A percentile compares a stretch with the other conserved stretches of the same genome.
Evolutionary conservation across 2,113 vertebrate species (phyloP).

Genomic region (Thamnophis sirtalis): DNA sequence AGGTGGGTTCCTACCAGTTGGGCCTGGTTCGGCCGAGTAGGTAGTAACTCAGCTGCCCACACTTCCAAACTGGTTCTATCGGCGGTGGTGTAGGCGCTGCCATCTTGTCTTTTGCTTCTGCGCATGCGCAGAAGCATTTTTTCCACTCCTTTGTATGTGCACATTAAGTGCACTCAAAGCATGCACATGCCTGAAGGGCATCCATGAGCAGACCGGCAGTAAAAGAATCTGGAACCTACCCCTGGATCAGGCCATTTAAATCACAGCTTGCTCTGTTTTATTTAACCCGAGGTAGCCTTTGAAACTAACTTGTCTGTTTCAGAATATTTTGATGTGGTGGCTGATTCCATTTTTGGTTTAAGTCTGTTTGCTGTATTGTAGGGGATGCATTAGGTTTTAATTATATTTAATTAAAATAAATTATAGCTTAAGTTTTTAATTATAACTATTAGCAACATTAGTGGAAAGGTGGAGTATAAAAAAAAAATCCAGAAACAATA

Average conservation of each 20-base stretch:
- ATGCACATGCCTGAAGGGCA: too few species aligned
- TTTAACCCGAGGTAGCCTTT: not conserved
- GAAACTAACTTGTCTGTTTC: not conserved
- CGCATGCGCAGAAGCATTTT: too few species aligned
- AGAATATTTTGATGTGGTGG: not conserved
- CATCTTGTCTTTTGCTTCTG: too few species aligned
- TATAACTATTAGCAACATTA: not conserved
- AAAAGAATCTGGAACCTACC: too few species aligned
- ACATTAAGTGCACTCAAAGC: too few species aligned
- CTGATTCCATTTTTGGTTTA: not conserved
- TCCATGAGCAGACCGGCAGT: too few species aligned
- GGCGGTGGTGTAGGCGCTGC: too few species aligned
- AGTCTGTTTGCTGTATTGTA: not conserved
- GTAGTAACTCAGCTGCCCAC: too few species aligned
- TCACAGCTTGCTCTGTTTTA: not conserved
- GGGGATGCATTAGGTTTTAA: not conserved
- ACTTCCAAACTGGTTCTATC: too few species aligned
- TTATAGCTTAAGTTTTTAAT: not conserved
- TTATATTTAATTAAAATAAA: not conserved
- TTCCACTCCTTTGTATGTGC: too few species aligned
- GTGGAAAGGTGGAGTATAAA: not conserved
- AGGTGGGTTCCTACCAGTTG: too few species aligned
- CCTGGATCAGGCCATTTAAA: not conserved
- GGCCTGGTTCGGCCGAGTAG: too few species aligned
- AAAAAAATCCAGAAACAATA: not conserved